Conservation (phyloP, 2,797 vertebrate genomes). For the Pterois miles region DNA sequence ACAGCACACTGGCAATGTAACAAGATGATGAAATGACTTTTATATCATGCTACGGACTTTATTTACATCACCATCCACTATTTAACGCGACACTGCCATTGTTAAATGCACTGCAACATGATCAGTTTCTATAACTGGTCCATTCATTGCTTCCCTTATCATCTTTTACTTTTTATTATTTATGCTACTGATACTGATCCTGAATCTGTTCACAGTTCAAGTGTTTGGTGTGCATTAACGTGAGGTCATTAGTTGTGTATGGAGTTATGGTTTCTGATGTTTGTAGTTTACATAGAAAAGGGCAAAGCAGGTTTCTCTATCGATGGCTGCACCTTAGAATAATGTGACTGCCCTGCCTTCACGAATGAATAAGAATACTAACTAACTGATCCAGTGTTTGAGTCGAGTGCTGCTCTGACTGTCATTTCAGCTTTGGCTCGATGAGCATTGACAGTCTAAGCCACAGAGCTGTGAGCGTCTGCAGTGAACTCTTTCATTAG, state of each 20-base stretch:
- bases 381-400: neutral
- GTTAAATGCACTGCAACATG: conserved; percentile 2
- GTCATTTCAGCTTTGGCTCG: neutral
- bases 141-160: neutral
- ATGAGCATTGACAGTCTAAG: neutral
- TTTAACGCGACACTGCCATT: conserved; percentile 2
- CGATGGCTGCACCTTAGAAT: neutral
- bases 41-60: neutral
- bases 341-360: neutral
- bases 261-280: neutral
- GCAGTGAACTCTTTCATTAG: neutral
- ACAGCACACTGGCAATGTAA: neutral
- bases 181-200: neutral
- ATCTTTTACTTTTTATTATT: too few relatives aligned
- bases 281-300: conserved; percentile 2
- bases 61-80: neutral
- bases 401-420: neutral
- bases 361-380: neutral
- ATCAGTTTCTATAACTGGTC: neutral
- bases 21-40: neutral
- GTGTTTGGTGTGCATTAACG: neutral
- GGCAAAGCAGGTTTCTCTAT: neutral
- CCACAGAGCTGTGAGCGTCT: neutral
- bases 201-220: neutral
- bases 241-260: neutral